Conservation (phyloP, 1,140 invertebrate species). For the Euura lappo region DNA sequence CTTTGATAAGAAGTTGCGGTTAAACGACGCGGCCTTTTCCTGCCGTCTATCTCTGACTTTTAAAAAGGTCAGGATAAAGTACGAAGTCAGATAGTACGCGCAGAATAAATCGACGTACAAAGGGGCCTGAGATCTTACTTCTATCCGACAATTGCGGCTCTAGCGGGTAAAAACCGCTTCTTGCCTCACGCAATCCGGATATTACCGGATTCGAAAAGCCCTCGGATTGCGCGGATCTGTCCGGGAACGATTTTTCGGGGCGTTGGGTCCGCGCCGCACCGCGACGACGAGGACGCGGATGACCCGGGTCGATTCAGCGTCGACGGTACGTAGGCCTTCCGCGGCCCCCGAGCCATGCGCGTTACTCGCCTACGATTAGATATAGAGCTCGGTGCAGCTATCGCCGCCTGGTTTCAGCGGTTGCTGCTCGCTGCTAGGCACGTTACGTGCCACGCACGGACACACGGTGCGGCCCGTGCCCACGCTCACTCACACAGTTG, state of each 20-base stretch:
- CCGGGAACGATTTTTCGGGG: neutral
- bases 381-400: neutral
- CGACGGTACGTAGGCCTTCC: neutral
- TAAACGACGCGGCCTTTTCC: neutral
- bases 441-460: neutral
- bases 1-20: too few relatives aligned
- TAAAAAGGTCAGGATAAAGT: neutral
- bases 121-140: too few relatives aligned
- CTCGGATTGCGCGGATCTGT: neutral
- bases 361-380: neutral
- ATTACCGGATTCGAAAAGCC: neutral
- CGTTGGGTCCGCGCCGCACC: too few relatives aligned
- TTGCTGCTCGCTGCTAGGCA: neutral
- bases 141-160: too few relatives aligned
- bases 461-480: neutral
- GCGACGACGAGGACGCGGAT: too few relatives aligned
- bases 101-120: too few relatives aligned
- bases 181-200: neutral
- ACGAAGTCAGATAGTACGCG: too few relatives aligned
- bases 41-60: conserved; percentile 1
- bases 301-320: conserved; percentile 6
- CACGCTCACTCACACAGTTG: neutral
- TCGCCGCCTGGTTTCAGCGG: neutral
- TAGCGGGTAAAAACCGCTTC: too few relatives aligned
- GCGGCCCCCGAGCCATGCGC: neutral